Percentiles rank a stretch among this genome's conserved stretches.
Conservation (phyloP, 2,113 vertebrate species). For the Erythrocercus mccallii region DNA sequence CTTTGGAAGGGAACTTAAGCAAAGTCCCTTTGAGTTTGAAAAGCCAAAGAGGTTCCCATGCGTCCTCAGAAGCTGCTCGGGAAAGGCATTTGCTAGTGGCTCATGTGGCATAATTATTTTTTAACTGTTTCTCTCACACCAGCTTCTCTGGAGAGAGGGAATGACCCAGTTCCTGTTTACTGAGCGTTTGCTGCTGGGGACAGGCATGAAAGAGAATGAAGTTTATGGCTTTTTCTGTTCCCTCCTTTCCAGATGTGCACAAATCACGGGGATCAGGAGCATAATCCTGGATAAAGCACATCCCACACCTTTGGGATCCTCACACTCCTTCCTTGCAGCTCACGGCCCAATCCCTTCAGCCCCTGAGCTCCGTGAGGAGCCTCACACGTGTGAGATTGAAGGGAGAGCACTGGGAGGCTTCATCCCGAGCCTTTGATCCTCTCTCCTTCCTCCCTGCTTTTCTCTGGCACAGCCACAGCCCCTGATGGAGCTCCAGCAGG, state of each 20-base stretch:
- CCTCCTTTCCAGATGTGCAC: background rate
- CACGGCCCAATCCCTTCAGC: background rate
- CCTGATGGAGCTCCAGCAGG: background rate
- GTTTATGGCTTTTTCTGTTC: background rate
- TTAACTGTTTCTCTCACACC: background rate
- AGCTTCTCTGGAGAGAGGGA: background rate
- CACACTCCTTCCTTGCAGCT: background rate
- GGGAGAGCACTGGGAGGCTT: background rate
- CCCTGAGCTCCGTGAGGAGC: background rate
- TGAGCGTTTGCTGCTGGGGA: background rate
- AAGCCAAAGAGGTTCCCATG: slow-evolving; percentile 12
- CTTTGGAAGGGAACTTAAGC: slow-evolving; percentile 49
- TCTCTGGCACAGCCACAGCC: background rate
- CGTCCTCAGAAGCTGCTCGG: background rate
- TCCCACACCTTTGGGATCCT: background rate
- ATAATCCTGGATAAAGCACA: rapidly evolving
- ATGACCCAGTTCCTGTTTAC: background rate
- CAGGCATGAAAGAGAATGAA: background rate
- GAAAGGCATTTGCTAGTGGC: background rate
- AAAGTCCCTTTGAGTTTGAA: slow-evolving; percentile 48
- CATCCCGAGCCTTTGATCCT: background rate
- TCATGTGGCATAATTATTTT: background rate
- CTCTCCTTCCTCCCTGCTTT: background rate
- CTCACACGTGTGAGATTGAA: background rate
- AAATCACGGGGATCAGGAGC: background rate